Percentiles rank a stretch among this genome's conserved stretches.
Evolutionary conservation across 2,797 vertebrate genomes (phyloP).

Genomic region (Oryzias dopingdopingensis): DNA sequence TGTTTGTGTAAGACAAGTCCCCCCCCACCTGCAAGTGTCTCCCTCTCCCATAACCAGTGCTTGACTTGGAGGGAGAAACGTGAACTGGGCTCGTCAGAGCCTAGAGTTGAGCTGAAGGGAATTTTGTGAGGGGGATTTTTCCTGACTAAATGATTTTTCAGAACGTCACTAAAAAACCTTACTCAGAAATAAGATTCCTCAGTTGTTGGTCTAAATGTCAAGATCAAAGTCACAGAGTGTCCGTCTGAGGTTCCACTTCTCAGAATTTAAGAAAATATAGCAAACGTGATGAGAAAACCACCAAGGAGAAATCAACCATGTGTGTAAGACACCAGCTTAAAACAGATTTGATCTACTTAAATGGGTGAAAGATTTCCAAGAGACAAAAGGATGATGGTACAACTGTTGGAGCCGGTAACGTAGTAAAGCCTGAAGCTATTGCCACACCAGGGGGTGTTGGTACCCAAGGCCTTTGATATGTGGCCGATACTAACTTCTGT

Average conservation of each 20-base stretch:
- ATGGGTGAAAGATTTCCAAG: constrained; percentile 61
- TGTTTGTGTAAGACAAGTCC: constrained; percentile 76
- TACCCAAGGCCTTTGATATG: constrained; percentile 70
- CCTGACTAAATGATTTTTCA: constrained; percentile 26
- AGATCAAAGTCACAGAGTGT: constrained; percentile 56
- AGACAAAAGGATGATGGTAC: constrained; percentile 56
- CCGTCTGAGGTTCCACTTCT: constrained; percentile 57
- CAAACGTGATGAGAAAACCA: constrained; percentile 40
- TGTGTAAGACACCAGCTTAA: constrained; percentile 58
- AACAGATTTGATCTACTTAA: constrained; percentile 53
- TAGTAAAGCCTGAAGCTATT: constrained; percentile 51
- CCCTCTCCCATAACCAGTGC: constrained; percentile 71
- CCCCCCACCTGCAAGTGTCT: constrained; percentile 75
- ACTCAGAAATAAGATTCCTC: constrained; percentile 13
- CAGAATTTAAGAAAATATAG: constrained; percentile 44
- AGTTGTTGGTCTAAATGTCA: constrained; percentile 48
- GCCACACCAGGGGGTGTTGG: constrained; percentile 57
- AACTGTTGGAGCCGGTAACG: constrained; percentile 63
- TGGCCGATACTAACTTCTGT: constrained; percentile 66
- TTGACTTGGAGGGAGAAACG: constrained; percentile 58
- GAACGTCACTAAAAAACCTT: constrained; percentile 5
- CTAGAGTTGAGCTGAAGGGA: constrained; percentile 25
- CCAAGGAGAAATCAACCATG: constrained; percentile 52
- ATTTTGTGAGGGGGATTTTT: constrained; percentile 12
- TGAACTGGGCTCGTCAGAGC: constrained; percentile 48